A percentile compares a stretch with the other conserved stretches of the same genome.
Conservation (phyloP, 2,888 invertebrate species). For the Lordiphosa andalusiaca region DNA sequence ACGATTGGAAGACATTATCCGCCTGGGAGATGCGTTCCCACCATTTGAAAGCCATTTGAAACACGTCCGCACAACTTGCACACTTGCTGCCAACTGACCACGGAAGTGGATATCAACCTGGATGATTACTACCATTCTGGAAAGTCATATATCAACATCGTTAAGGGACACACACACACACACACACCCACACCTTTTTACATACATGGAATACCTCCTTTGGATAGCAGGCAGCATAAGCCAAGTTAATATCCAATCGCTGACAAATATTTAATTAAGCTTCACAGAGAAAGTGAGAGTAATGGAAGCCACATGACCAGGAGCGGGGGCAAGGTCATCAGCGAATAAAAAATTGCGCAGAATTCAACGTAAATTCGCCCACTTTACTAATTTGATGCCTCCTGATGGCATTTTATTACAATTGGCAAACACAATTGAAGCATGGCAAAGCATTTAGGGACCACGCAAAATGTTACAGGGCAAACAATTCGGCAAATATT, state of each 20-base stretch:
- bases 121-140: conserved; percentile 28
- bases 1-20: conserved; percentile 77
- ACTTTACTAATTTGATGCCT: conserved; percentile 4
- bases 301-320: conserved; percentile 11
- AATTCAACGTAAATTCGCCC: conserved; percentile 12
- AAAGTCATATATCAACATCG: conserved; percentile 45
- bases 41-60: conserved; percentile 64
- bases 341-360: conserved; percentile 9
- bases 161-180: conserved; percentile 37
- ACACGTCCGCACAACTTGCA: too few species aligned
- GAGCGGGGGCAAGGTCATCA: conserved; percentile 23
- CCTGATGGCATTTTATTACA: conserved; percentile 27
- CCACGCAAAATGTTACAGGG: conserved; percentile 5
- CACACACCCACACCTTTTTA: not conserved
- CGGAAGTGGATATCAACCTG: conserved; percentile 28
- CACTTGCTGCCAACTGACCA: conserved; percentile 38
- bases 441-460: conserved; percentile 6
- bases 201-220: conserved; percentile 28
- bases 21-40: conserved; percentile 75
- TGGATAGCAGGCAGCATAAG: conserved; percentile 4
- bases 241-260: conserved; percentile 58
- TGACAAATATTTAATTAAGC: conserved; percentile 69
- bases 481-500: not conserved
- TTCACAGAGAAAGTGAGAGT: conserved; percentile 26
- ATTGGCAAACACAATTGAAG: conserved; percentile 43